phyloP scores from a whole-genome alignment of 2,888 invertebrate species.

The Baccha elongata region DNA sequence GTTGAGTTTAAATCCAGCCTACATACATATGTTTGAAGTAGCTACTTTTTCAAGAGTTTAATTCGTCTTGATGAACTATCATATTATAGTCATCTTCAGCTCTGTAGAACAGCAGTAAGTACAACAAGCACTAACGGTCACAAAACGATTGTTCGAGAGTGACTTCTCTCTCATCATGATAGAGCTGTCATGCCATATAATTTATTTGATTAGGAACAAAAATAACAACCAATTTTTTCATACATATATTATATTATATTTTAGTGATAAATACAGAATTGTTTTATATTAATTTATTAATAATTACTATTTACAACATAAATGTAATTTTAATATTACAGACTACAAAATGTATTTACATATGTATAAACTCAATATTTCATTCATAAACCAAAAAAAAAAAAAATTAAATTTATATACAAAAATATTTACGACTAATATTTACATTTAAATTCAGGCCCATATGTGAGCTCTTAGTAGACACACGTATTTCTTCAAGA shows the following conservation, averaged over 20 bases:
- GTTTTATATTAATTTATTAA: constrained; percentile 3
- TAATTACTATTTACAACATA: constrained; percentile 26
- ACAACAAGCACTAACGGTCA: too few species aligned
- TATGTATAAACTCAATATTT: constrained; percentile 6
- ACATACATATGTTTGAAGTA: too few species aligned
- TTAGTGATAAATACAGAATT: constrained; percentile 25
- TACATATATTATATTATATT: not conserved
- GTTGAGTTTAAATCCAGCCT: too few species aligned
- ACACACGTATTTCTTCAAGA: constrained; percentile 7
- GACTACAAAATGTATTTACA: constrained; percentile 17
- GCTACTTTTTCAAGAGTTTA: too few species aligned
- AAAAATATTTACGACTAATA: constrained; percentile 49
- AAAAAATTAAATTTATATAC: constrained; percentile 9
- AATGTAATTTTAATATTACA: constrained; percentile 14
- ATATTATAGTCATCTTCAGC: too few species aligned
- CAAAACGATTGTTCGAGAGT: too few species aligned
- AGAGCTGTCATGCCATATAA: too few species aligned
- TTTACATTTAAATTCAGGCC: constrained; percentile 63
- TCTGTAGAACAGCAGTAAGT: too few species aligned
- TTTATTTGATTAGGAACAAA: not conserved
- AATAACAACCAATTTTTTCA: not conserved
- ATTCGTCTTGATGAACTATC: too few species aligned
- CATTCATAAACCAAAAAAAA: not conserved
- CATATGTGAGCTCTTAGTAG: constrained; percentile 33
- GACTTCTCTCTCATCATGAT: too few species aligned